Percentiles rank a stretch among this genome's conserved stretches.
Conservation (phyloP, 2,113 vertebrate genomes). For the Suricata suricatta region DNA sequence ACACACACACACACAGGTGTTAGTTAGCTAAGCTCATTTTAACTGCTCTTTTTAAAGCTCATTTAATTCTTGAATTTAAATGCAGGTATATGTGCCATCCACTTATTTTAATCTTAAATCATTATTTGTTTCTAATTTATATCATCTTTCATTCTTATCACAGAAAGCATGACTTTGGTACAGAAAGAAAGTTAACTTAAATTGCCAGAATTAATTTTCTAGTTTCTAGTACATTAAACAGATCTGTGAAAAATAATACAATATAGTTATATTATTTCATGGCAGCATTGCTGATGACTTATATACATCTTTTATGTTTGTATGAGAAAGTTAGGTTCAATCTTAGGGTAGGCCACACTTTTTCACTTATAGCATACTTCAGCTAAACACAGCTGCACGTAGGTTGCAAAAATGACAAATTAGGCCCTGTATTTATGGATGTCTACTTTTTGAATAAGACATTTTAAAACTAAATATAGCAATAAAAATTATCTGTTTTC, state of each 20-base stretch:
- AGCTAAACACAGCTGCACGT: background rate
- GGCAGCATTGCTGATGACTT: background rate
- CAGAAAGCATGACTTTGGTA: background rate
- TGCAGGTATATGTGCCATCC: background rate
- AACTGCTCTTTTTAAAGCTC: background rate
- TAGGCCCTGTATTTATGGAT: background rate
- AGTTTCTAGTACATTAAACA: conserved; percentile 8
- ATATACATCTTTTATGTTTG: background rate
- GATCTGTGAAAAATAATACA: background rate
- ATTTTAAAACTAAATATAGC: background rate
- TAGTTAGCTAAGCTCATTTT: background rate
- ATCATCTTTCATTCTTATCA: background rate
- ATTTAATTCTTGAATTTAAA: conserved; percentile 9
- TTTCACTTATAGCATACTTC: background rate
- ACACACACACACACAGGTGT: background rate
- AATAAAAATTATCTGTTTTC: background rate
- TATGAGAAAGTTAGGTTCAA: background rate
- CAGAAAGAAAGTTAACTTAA: background rate
- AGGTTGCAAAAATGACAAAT: background rate
- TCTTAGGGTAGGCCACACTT: background rate
- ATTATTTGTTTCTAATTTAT: background rate
- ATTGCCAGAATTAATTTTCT: conserved; percentile 16
- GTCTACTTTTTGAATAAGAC: conserved; percentile 3
- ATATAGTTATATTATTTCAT: background rate
- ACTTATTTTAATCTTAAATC: background rate